Percentiles rank a stretch among this genome's conserved stretches.
Conservation (phyloP, 2,113 vertebrate species). For the Apodemus sylvaticus region DNA sequence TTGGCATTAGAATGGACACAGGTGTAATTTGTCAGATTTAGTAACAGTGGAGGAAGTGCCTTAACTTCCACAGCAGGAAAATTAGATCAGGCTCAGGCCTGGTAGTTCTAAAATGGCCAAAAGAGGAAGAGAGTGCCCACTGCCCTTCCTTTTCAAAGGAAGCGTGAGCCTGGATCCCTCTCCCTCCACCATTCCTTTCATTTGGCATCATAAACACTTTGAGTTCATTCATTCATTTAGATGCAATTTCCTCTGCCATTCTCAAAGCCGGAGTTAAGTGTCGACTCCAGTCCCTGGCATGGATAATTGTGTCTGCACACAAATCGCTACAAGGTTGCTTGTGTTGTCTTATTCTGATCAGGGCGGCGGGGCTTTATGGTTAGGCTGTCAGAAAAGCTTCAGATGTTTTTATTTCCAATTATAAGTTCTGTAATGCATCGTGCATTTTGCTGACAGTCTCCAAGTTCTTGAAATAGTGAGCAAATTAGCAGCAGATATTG, state of each 20-base stretch:
- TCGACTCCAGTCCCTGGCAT: neutral
- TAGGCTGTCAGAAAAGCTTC: conserved; percentile 83
- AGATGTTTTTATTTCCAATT: conserved; percentile 84
- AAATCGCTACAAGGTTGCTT: conserved; percentile 67
- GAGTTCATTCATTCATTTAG: conserved; percentile 55
- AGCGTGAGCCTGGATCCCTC: neutral
- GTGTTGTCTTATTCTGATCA: conserved; percentile 67
- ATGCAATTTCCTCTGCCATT: conserved; percentile 65
- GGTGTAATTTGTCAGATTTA: conserved; percentile 86
- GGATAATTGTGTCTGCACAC: conserved; percentile 73
- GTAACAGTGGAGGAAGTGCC: conserved; percentile 83
- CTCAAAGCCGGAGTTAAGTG: conserved; percentile 4
- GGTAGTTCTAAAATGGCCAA: conserved; percentile 53
- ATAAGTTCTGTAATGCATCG: conserved; percentile 89
- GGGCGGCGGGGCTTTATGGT: conserved; percentile 77
- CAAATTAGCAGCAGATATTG: conserved; percentile 89
- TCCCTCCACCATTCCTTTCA: neutral
- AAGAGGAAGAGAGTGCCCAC: conserved; percentile 41
- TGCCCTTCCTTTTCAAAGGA: conserved; percentile 57
- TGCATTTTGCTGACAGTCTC: conserved; percentile 89
- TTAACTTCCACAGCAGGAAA: conserved; percentile 78
- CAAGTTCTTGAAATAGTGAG: conserved; percentile 85
- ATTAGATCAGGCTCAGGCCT: conserved; percentile 77
- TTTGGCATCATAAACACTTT: conserved; percentile 49
- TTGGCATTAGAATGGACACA: conserved; percentile 77